A percentile compares a stretch with the other conserved stretches of the same genome.
Evolutionary conservation across 2,113 vertebrate genomes (phyloP).

Genomic region (Tragelaphus imberbis): DNA sequence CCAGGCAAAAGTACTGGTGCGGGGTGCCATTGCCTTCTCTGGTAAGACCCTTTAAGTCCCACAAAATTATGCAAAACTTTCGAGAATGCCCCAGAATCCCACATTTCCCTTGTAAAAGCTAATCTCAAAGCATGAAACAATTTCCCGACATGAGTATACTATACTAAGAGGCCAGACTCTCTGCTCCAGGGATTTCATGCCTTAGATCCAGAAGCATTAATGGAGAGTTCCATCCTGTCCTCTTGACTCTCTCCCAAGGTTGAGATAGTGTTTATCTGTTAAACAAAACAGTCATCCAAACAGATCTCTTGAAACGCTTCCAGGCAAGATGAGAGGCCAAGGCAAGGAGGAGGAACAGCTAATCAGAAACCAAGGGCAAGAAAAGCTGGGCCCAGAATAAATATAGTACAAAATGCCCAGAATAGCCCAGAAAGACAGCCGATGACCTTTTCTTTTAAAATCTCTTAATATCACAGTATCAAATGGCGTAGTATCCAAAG

Average conservation of each 20-base stretch:
- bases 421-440: slow-evolving; percentile 52
- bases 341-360: neutral
- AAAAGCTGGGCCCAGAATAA: slow-evolving; percentile 40
- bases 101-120: neutral
- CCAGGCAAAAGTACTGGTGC: too few species aligned
- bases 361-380: slow-evolving; percentile 22
- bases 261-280: neutral
- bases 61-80: neutral
- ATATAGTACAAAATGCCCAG: slow-evolving; percentile 44
- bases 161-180: neutral
- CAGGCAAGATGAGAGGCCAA: slow-evolving; percentile 17
- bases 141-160: neutral
- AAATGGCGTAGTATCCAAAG: neutral
- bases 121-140: neutral
- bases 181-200: neutral
- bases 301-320: slow-evolving; percentile 25
- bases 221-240: neutral
- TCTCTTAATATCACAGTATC: slow-evolving; percentile 2
- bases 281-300: neutral
- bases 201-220: neutral
- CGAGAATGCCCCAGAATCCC: neutral
- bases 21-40: too few species aligned
- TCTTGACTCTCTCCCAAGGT: neutral
- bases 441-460: slow-evolving; percentile 42
- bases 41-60: neutral